Base-by-base conservation (phyloP, 2,888 invertebrate genomes). In the Agrypnus murinus region DNA sequence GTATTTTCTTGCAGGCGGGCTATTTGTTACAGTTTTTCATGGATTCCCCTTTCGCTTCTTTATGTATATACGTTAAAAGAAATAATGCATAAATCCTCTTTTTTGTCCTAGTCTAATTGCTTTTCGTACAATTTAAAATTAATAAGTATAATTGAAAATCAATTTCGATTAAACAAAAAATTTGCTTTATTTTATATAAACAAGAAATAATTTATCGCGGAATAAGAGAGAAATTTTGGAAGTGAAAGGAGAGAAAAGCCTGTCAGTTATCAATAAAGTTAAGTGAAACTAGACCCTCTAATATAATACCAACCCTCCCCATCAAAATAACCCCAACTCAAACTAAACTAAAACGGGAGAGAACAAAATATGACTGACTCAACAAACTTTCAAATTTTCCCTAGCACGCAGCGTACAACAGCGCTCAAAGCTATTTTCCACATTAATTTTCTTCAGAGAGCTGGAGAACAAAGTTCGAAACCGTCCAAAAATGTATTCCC, bases 361-460 rank as follows among this genome's bases (percentile, higher is more conserved):
- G 71, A 72, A 75, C 74, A 77, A 78, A 79, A 80, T 78, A 78
- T 77, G 78, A 77, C 76, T 77, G 78, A 77, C 76, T 77, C 73
- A 69, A 75, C 76, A 77, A 79, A 81, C 78, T 81, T 82, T 80
- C 79, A 82, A 81, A 80, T 81, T 81, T 81, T 80, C 79, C 80
- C 78, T 69, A 76, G 72, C 50, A 31, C 15, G 45, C 38, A 76
- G 72, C 50, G 15, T n/a, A 46, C 38, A 40, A 45, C 74, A 50
- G 65, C 69, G 65, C 79, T 81, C 79, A 76, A 77, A 80, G 79
- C 79, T 78, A 77, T 81, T 79, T 82, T 81, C 81, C 79, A 81
- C 81, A 82, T 83, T 83, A 83, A 82, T 83, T 83, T 83, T 78
- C 79, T 80, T 77, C 72, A 63, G 75, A 78, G 77, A 31, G 48